Base-by-base conservation (phyloP, 2,888 invertebrate species). In the Aleiodes testaceus region DNA sequence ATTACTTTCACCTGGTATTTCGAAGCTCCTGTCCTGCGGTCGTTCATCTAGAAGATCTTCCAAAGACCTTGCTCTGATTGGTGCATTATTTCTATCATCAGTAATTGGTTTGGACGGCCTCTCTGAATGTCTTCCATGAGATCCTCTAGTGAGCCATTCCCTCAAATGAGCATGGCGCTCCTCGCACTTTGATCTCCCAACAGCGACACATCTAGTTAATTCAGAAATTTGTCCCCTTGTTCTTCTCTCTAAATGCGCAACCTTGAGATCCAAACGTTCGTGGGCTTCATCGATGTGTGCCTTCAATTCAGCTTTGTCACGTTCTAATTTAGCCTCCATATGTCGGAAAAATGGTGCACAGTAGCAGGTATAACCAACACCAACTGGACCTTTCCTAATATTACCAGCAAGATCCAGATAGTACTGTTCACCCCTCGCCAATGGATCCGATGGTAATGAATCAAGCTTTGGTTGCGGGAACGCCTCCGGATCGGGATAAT, bases 341-440 rank as follows among this genome's bases (percentile, higher is more conserved):
- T 96, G 95, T 74, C 94, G 92, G 84, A 97, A 94, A 87, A 97
- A 93, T 0, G 97, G 97, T 0, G 95, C 96, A 85, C 98, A 98
- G 84, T 96, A 96, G 87, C 97, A 97, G 0, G 95, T 95, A 85
- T 96, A 95, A 0, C 97, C 96, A 1, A 96, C 94, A 0, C 97
- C 97, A n/a, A 97, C 93, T 0, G 97, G 97, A 1, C 97, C 97
- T 88, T 98, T 97, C 80, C 96, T 93, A 74, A 98, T 95, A 84
- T 97, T 97, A 1, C 98, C 98, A 12, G 97, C 97, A 77, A 98
- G 90, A 87, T 98, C 98, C 78, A 97, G 89, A 87, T 94, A 98
- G 87, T 98, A 98, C 87, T 97, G 97, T 88, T 97, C 96, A 73
- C 97, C 98, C 81, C 93, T 92, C 80, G 91, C 91, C 18, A 97